These are phyloP conservation scores for Sandelia bainsii DNA, from an alignment of 2,797 vertebrate genomes.

Conservation along the genomic window DNA sequence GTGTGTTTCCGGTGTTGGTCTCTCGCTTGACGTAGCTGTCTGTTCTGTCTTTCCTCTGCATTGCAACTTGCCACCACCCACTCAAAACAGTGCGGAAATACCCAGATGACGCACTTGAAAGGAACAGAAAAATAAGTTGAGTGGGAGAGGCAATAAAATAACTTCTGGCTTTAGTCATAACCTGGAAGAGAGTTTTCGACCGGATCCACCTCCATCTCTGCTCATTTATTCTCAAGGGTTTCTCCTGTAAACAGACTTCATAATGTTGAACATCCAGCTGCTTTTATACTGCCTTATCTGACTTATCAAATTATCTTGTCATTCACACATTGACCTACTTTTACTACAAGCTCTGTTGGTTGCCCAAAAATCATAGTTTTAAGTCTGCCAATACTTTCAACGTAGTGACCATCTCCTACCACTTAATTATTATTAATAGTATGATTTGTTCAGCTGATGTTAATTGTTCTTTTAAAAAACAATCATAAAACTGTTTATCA, in stretches of 20 bases:
- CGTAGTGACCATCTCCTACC: background rate
- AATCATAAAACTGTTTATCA: too few species aligned
- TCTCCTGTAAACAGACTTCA: background rate
- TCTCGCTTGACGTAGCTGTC: constrained; percentile 7
- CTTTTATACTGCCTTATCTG: background rate
- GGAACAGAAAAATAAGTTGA: constrained; percentile 59
- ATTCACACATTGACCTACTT: background rate
- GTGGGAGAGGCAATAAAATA: constrained; percentile 61
- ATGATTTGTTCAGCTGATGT: accelerated
- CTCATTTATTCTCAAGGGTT: background rate
- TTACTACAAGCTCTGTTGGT: background rate
- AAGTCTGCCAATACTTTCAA: too few species aligned
- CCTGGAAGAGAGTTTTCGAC: constrained; percentile 24
- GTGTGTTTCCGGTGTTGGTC: constrained; percentile 13
- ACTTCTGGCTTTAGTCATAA: constrained; percentile 56
- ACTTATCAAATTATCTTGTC: background rate
- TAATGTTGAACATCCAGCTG: background rate
- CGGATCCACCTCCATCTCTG: background rate
- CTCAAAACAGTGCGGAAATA: constrained; percentile 83
- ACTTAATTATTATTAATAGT: too few species aligned
- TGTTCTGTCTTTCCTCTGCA: constrained; percentile 33
- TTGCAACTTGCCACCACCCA: constrained; percentile 64
- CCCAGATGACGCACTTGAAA: constrained; percentile 82
- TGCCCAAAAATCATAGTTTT: background rate
- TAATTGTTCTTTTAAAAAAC: too few species aligned